Conservation (phyloP, 2,797 vertebrate species). For the Lacerta bilineata region DNA sequence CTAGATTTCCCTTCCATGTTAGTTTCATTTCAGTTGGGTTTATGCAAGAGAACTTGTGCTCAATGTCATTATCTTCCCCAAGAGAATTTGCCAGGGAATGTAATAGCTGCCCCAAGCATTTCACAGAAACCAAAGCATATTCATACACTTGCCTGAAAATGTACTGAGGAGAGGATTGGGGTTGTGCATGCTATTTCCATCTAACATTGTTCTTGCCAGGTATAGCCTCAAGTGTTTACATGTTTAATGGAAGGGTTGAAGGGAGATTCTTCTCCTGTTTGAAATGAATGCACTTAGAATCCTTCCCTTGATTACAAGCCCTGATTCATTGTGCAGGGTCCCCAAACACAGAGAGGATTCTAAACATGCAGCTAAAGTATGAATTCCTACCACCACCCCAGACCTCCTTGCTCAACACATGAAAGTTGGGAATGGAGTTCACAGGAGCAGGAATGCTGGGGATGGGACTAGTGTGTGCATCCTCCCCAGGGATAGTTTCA, state of each 20-base stretch:
- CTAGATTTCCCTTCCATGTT: background rate
- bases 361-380: background rate
- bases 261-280: too few relatives aligned
- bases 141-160: too few relatives aligned
- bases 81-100: conserved; percentile 21
- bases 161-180: too few relatives aligned
- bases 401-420: background rate
- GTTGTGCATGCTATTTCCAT: too few relatives aligned
- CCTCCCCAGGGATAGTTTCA: background rate
- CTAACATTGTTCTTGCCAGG: too few relatives aligned
- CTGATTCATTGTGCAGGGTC: background rate
- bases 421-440: background rate
- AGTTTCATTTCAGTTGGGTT: background rate
- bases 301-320: too few relatives aligned
- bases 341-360: background rate
- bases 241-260: too few relatives aligned
- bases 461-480: too few relatives aligned
- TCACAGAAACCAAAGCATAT: too few relatives aligned
- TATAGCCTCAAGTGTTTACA: too few relatives aligned
- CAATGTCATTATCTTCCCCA: background rate
- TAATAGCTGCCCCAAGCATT: background rate
- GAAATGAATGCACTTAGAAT: too few relatives aligned
- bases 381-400: background rate
- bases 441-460: background rate
- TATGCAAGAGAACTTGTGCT: background rate